phyloP scores from a whole-genome alignment of 92 coral and sea anemone genomes.

The Bergia puertoricense region DNA sequence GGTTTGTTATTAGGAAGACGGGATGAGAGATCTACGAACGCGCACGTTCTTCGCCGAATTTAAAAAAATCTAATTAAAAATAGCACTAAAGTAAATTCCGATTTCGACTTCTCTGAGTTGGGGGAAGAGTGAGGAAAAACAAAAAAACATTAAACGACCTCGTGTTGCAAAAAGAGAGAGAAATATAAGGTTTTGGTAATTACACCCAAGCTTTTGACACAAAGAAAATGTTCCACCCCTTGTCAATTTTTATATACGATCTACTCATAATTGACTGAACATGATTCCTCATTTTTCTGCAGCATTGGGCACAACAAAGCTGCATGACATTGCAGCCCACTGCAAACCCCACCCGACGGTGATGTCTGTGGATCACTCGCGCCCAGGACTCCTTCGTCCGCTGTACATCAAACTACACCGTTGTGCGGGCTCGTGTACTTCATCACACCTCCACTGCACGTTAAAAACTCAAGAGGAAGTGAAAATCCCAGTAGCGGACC shows the following conservation, averaged over 20 bases:
- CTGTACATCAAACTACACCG: conserved; percentile 27
- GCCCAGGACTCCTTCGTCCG: neutral
- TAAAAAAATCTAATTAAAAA: neutral
- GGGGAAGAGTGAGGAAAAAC: no score
- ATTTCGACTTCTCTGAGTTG: neutral
- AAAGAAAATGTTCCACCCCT: no score
- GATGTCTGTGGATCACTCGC: neutral
- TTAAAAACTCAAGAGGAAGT: neutral
- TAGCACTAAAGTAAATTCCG: neutral
- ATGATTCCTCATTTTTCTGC: neutral
- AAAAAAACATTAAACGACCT: no score
- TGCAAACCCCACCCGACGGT: conserved; percentile 14
- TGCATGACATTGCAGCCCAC: conserved; percentile 14
- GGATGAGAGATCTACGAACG: no score
- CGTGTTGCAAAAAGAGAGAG: neutral
- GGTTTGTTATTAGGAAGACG: no score
- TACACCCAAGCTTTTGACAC: no score
- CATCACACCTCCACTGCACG: neutral
- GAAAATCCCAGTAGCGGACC: neutral
- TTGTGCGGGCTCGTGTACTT: conserved; percentile 27
- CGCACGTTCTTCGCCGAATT: no score
- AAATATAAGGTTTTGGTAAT: neutral
- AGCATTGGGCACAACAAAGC: neutral
- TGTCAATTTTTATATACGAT: neutral
- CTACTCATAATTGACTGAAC: neutral